These are phyloP conservation scores for Emydoidea blandingii DNA, from an alignment of 2,797 vertebrate species.

Conservation along the genomic window DNA sequence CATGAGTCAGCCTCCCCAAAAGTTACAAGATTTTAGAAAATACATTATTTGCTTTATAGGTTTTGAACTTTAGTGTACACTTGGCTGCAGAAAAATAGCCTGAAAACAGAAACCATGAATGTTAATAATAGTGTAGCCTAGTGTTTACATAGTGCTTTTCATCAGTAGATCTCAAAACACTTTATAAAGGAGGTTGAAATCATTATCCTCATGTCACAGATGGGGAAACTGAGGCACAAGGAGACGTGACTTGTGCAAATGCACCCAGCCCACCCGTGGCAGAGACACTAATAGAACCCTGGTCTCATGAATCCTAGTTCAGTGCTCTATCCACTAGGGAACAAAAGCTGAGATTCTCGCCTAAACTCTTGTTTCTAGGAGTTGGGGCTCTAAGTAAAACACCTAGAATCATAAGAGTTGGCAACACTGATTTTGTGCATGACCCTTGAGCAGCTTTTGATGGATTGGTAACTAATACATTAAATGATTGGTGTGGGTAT, in stretches of 20 bases:
- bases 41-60: background rate
- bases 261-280: background rate
- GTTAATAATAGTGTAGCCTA: background rate
- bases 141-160: background rate
- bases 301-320: background rate
- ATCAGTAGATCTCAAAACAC: background rate
- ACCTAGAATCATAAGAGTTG: background rate
- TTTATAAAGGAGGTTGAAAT: background rate
- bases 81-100: background rate
- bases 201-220: background rate
- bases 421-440: background rate
- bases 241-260: background rate
- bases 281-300: background rate
- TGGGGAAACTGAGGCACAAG: background rate
- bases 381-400: background rate
- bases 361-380: background rate
- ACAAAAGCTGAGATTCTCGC: background rate
- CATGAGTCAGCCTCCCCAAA: background rate
- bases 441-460: background rate
- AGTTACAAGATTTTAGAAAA: background rate
- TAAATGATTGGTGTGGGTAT: background rate
- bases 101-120: background rate
- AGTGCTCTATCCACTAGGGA: too few species aligned
- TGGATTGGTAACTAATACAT: background rate
- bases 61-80: background rate